A percentile compares a stretch with the other conserved stretches of the same genome.
Conservation (phyloP, 1,140 invertebrate species). For the Venturia canescens region DNA sequence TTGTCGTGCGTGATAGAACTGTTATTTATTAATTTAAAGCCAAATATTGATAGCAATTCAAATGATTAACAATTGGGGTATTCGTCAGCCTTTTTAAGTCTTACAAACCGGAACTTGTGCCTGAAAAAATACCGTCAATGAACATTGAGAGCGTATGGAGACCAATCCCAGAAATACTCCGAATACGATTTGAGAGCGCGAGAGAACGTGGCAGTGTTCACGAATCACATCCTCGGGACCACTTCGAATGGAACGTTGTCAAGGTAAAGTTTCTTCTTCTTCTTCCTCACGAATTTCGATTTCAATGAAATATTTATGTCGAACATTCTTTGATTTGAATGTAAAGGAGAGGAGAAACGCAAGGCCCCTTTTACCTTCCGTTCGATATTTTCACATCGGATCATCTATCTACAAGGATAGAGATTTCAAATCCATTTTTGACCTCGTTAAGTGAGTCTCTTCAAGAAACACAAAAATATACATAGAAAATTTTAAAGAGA, state of each 20-base stretch:
- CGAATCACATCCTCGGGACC: slow-evolving; percentile 34
- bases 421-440: slow-evolving; percentile 68
- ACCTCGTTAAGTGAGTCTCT: slow-evolving; percentile 63
- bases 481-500: not conserved
- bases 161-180: slow-evolving; percentile 65
- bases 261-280: slow-evolving; percentile 34
- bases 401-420: slow-evolving; percentile 65
- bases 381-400: slow-evolving; percentile 70
- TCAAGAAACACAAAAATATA: not conserved
- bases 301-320: too few species aligned
- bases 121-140: slow-evolving; percentile 69
- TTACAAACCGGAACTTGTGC: slow-evolving; percentile 74
- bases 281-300: not conserved
- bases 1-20: slow-evolving; percentile 62
- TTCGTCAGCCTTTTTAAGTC: slow-evolving; percentile 71
- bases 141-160: slow-evolving; percentile 73
- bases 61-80: not conserved
- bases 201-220: slow-evolving; percentile 57
- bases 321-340: too few species aligned
- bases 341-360: slow-evolving; percentile 47
- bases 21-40: not conserved
- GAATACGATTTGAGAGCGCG: slow-evolving; percentile 63
- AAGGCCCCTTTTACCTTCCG: slow-evolving; percentile 62
- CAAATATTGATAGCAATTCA: too few species aligned
- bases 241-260: slow-evolving; percentile 62